Base-by-base conservation (phyloP, 2,888 invertebrate species). In the Hyles lineata region DNA sequence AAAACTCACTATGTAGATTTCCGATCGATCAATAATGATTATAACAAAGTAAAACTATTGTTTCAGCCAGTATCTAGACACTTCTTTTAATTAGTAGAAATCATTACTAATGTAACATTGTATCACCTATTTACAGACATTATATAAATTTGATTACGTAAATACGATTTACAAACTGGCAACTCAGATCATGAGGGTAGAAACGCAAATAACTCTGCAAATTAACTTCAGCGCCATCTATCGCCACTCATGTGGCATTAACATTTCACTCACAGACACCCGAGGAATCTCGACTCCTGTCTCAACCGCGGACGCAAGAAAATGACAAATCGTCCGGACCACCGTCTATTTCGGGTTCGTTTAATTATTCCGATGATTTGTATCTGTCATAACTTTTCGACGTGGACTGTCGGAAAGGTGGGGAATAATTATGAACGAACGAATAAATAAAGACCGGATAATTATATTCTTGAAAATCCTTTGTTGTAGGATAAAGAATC, bases 361-460 rank as follows among this genome's bases (percentile, higher is more conserved):
- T 82, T 82, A 82, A 81, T 84, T 79, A 78, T 59, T 6, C 35
- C 52, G 75, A 78, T 79, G 77, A 84, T 82, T 83, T 81, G 81
- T 83, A 72, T 71, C 72, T 77, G 83, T 81, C 85, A 79, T 77
- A 79, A 78, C 73, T 77, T 81, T 79, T 55, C 52, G 67, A 67
- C 43, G 50, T 67, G 67, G 35, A 25, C 43, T 50, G 67, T 67
- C 67, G 23, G 23, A 9, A n/a, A 17, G 43, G 23, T 43, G 67
- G 67, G 43, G 67, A 43, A 35, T 35, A 15, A 43, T 67, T 50
- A 67, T 32, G 35, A 62, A 35, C 32, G 62, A 62, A 62, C 21
- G 21, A 67, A 67, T 67, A 67, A 50, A 67, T 63, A 63, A 43
- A 43, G 35, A 19, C 15, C 23, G 67, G 50, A 43, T 67, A 67